Evolutionary conservation across 2,797 vertebrate species (phyloP), one percentile per base, ranked within the genome.

Genomic region (Xenopus petersii): DNA sequence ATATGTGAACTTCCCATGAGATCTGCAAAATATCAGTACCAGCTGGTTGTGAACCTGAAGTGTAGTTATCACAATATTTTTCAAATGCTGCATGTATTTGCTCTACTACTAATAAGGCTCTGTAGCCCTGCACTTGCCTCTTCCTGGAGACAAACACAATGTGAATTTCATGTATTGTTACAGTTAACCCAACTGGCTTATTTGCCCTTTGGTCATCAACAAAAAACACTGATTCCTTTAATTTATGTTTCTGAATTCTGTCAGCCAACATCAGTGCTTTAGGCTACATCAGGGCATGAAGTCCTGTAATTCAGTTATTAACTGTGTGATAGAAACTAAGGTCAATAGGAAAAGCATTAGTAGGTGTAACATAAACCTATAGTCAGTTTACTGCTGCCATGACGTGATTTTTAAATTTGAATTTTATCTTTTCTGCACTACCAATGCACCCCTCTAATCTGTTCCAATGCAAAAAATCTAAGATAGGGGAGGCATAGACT

Each of bases 81-180:
- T 79, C 15, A 54, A 42, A 74, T 60, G 51, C 76, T 30, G 60
- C 71, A 70, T 66, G 76, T 21, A n/a, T 46, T 74, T 73, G 58
- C 71, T 64, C 10, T n/a, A 59, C 55, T 70, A 65, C 66, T 74
- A 79, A 79, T 74, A 65, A 61, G 67, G 21, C 76, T 30, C 76
- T 46, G 33, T 71, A 65, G 75, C 65, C 36, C 17, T 55, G 17
- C 60, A 36, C 47, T 36, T 60, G 24, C 2, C 36, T 17, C 70
- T 33, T 13, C 55, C 55, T n/a, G 2, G 9, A 49, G 62, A 66
- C 56, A 3, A 9, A 66, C 24, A 13, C 51, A 15, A 65, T 15
- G 7, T 17, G 24, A 42, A 16, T 17, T 17, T 62, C 48, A 15
- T 13, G 55, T 48, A 10, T 15, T n/a, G 0, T 3, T 30, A 67